Percentiles rank a stretch among this genome's conserved stretches.
Conservation (phyloP, 2,113 vertebrate genomes). For the Platysternon megacephalum region DNA sequence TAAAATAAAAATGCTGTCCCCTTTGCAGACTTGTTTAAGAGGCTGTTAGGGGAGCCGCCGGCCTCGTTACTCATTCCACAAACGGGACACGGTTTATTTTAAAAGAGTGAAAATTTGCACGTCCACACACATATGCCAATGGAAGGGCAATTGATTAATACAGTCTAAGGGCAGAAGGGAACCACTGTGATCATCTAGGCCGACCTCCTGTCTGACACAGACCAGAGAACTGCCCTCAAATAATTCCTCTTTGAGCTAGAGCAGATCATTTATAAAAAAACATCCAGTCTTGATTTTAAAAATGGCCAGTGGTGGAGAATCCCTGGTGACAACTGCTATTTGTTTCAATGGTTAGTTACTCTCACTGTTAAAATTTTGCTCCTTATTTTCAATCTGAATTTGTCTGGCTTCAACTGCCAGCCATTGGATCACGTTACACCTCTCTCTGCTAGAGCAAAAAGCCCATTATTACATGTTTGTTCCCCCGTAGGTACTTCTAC, state of each 20-base stretch:
- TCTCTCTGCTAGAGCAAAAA: not conserved
- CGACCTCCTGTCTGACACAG: not conserved
- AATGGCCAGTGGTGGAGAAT: not conserved
- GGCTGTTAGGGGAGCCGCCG: not conserved
- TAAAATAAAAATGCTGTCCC: slow-evolving; percentile 30
- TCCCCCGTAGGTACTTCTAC: not conserved
- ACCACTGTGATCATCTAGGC: not conserved
- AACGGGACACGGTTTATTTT: not conserved
- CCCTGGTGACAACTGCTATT: not conserved
- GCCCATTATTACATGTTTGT: not conserved
- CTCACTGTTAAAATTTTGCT: not conserved
- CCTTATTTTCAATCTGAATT: not conserved
- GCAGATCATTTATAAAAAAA: not conserved
- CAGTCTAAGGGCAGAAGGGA: not conserved
- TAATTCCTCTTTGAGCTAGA: not conserved
- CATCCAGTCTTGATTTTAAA: not conserved
- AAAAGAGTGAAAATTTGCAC: not conserved
- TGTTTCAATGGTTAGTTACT: not conserved
- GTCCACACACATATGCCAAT: not conserved
- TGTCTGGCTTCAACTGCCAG: not conserved
- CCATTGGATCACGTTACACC: not conserved
- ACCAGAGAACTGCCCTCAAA: not conserved
- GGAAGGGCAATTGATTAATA: not conserved
- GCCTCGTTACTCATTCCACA: not conserved
- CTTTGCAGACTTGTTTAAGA: slow-evolving; percentile 44